Conservation (phyloP, 2,888 invertebrate genomes). For the Scaptodrosophila latifasciaeformis region DNA sequence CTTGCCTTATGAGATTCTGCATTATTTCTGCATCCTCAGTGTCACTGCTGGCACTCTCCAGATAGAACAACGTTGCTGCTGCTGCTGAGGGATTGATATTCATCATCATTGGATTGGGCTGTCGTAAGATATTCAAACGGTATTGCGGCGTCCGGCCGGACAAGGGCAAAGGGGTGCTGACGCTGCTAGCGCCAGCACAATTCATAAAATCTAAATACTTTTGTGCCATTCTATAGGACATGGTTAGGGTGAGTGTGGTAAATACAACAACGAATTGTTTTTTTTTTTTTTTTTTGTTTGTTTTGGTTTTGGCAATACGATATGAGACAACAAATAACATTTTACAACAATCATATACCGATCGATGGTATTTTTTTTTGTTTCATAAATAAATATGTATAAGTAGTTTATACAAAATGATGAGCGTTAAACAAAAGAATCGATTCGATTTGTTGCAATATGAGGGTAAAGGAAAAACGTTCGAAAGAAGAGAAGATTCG, state of each 20-base stretch:
- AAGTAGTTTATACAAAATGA: constrained; percentile 22
- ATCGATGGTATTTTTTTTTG: too few species aligned
- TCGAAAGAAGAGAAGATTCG: constrained; percentile 50
- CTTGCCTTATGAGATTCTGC: constrained; percentile 76
- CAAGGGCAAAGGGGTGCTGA: constrained; percentile 29
- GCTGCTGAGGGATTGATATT: constrained; percentile 37
- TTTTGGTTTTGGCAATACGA: constrained; percentile 25
- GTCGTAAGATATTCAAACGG: constrained; percentile 49
- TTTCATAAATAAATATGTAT: constrained; percentile 2
- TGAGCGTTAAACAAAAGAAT: constrained; percentile 39
- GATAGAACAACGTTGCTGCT: constrained; percentile 53
- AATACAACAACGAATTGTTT: constrained; percentile 3
- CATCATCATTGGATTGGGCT: constrained; percentile 27
- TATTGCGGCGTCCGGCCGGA: constrained; percentile 42
- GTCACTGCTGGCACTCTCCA: constrained; percentile 52
- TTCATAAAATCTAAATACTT: constrained; percentile 80
- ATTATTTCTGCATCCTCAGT: constrained; percentile 73
- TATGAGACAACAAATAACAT: constrained; percentile 33
- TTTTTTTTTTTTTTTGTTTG: too few species aligned
- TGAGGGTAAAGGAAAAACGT: constrained; percentile 35
- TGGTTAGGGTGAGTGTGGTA: constrained; percentile 13
- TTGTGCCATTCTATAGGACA: constrained; percentile 58
- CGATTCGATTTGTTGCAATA: constrained; percentile 28
- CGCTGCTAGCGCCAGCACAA: constrained; percentile 71
- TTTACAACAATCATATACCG: constrained; percentile 16